Base-by-base conservation (phyloP, 2,888 invertebrate genomes). In the Sinelater perroti region DNA sequence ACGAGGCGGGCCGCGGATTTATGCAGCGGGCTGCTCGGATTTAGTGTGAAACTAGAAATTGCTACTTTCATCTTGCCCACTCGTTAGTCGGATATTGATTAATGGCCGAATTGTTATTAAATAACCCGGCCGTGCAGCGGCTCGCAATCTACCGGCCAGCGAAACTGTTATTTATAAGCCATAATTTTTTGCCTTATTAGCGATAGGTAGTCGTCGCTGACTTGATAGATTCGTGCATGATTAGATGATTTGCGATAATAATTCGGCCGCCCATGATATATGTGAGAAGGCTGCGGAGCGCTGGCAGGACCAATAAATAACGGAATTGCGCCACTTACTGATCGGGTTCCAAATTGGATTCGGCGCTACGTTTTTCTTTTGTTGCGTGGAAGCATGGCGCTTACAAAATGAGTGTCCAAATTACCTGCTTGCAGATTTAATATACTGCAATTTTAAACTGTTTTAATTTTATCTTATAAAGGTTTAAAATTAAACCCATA, bases 121-220 rank as follows among this genome's bases (percentile, higher is more conserved):
- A 40, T 17, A 8, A 5, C 14, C 14, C 24, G 11, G 42, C 14
- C n/a, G n/a, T n/a, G n/a, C n/a, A n/a, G n/a, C 13, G 42, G 16
- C 42, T 51, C 40, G 26, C 24, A 51, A 31, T 42, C 51, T 51
- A 44, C 52, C 24, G 52, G 35, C 24, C 14, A 44, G 35, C 35
- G 44, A 44, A 51, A 52, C 31, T 51, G 44, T 52, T 44, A 52
- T 44, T 52, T 42, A 42, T 31, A 52, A 24, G 44, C 44, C 35
- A 44, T 52, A 52, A 52, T 40, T 51, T 51, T 52, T 52, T 51
- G 11, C 21, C 31, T 51, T 51, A 51, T 51, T 51, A 51, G 26
- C 51, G 51, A 31, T 51, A 33, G 51, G 51, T 30, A 42, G 40
- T 51, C 30, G 42, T 40, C 16, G 31, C 30, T 33, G 18, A 20